Evolutionary conservation across 2,797 vertebrate species (phyloP), one percentile per base, ranked within the genome.

Genomic region (Eurystomus glaucurus): DNA sequence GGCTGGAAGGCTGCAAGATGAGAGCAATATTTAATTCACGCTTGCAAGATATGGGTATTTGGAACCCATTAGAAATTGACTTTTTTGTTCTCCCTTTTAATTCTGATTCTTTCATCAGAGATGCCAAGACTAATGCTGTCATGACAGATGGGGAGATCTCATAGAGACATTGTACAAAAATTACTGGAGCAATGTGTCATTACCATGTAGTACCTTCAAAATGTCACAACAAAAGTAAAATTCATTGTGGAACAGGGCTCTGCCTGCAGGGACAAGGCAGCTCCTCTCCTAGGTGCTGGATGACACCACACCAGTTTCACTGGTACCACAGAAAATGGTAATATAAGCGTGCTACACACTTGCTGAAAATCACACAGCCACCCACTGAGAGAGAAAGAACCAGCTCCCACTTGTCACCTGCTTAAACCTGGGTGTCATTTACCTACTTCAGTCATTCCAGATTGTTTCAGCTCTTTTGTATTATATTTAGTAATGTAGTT

Each of bases 101-200:
- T 97, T 96, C 95, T 82, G 81, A 97, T 95, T 95, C 94, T 96
- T 97, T 94, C 93, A 95, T 95, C 93, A 85, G 93, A 95, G 93
- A 96, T 95, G 94, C 97, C 97, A 97, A 95, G 96, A 97, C 95
- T 90, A 96, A 95, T 95, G 89, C 95, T 97, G 94, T 93, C 87
- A 90, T 89, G 96, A 96, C 97, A 98, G 97, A 97, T 97, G 97
- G 96, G 90, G 94, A 93, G 90, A 94, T 78, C 85, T 91, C 88
- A 91, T 11, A 94, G 80, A 94, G 90, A 93, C 87, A 66, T 54
- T 83, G 93, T 85, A 94, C 86, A 96, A 97, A 97, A 96, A 96
- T 97, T 95, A 93, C 94, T 96, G 90, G 84, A 97, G 96, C 91
- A 92, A 94, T 91, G 94, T 97, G 92, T 95, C 96, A 89, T 96